Conservation (phyloP, 2,888 invertebrate species). For the Zhuqinia jingwanae region DNA sequence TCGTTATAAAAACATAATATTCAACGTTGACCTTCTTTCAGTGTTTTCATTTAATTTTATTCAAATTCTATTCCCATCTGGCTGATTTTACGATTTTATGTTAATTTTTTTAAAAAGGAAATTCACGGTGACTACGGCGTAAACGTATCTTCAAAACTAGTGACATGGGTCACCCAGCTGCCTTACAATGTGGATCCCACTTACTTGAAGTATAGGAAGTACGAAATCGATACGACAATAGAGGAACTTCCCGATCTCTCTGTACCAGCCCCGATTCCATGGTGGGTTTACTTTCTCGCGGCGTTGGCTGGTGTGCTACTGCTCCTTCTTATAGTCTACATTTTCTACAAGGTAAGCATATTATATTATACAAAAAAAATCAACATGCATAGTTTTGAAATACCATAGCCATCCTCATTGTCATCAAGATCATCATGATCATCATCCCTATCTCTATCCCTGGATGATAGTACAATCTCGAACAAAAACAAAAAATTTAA, state of each 20-base stretch:
- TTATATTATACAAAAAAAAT: not conserved
- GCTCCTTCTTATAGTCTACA: constrained; percentile 88
- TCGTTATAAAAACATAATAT: no score
- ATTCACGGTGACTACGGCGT: constrained; percentile 81
- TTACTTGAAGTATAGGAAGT: constrained; percentile 84
- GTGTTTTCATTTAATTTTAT: not conserved
- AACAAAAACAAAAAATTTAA: not conserved
- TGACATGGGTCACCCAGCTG: constrained; percentile 87
- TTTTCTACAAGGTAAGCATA: constrained; percentile 86
- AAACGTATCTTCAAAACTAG: constrained; percentile 88
- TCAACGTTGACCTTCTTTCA: no score
- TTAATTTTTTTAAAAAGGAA: constrained; percentile 41
- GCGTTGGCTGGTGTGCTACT: constrained; percentile 91
- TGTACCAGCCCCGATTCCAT: constrained; percentile 85
- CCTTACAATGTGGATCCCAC: constrained; percentile 87
- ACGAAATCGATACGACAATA: constrained; percentile 87
- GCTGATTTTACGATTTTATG: not conserved
- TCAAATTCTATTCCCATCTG: no score
- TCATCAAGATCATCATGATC: not conserved
- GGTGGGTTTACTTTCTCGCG: constrained; percentile 93
- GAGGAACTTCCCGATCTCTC: constrained; percentile 80
- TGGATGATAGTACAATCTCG: not conserved
- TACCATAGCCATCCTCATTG: not conserved
- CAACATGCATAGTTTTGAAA: not conserved
- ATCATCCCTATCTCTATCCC: not conserved